Evolutionary conservation across 2,797 vertebrate genomes (phyloP).

Genomic region (Lutjanus argentimaculatus): DNA sequence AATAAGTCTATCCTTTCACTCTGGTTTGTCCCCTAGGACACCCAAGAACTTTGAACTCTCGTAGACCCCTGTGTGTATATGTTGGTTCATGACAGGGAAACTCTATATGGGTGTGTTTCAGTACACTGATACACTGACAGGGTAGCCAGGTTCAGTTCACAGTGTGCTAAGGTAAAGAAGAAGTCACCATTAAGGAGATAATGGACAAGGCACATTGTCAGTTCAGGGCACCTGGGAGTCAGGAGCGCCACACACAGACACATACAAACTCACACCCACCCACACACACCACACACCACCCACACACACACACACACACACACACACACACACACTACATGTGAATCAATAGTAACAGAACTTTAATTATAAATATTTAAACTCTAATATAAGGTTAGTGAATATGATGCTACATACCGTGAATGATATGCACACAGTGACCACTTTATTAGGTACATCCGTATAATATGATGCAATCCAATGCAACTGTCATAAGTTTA

Average conservation of each 20-base stretch:
- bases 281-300: neutral
- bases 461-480: too few species aligned
- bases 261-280: neutral
- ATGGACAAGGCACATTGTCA: constrained; percentile 59
- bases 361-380: neutral
- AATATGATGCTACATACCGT: neutral
- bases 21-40: constrained; percentile 72
- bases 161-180: constrained; percentile 72
- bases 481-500: too few species aligned
- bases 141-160: constrained; percentile 67
- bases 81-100: constrained; percentile 81
- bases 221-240: constrained; percentile 18
- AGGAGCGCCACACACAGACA: neutral
- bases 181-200: constrained; percentile 75
- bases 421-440: too few species aligned
- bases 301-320: constrained; percentile 6
- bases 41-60: constrained; percentile 82
- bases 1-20: constrained; percentile 75
- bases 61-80: constrained; percentile 71
- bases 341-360: neutral
- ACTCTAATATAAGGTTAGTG: neutral
- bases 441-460: too few species aligned
- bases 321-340: neutral
- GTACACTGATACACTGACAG: constrained; percentile 69
- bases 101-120: constrained; percentile 77